Base-by-base conservation (phyloP, 2,797 vertebrate species). In the Heteromormyrus szaboi region DNA sequence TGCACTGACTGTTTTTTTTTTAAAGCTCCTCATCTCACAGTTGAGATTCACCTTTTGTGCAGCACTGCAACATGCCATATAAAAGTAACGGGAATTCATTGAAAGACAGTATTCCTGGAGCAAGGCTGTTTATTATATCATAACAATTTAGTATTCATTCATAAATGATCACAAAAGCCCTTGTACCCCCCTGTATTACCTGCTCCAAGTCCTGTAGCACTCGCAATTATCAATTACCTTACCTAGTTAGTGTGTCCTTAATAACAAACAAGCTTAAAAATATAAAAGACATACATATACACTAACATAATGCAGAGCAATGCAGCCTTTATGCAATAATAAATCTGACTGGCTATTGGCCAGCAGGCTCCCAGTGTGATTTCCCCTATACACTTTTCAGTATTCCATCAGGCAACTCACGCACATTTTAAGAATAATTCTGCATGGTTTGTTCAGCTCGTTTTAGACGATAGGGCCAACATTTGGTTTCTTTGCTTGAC, bases 131-230 rank as follows among this genome's bases (percentile, higher is more conserved):
- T 94, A 93, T 93, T 94, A 95, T 93, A 92, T 92, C 93, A 92
- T 94, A 95, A 94, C 94, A 93, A 94, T 95, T 96, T 96, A 94
- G 92, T 94, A 95, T 95, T 96, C 95, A 94, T 92, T 93, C 90
- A 89, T 92, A 94, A 95, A 96, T 96, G 94, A 94, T 94, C 94
- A 93, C 94, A 94, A 94, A 95, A 90, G 87, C 92, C 93, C 90
- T 93, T 92, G 94, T 94, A 93, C 93, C 93, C 25, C 92, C 88
- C 56, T 89, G 90, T 29, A 72, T 68, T 89, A 95, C 95, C 95
- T 90, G 92, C 87, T 94, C 94, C 93, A 91, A 91, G 91, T 79
- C 17, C 37, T 9, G 6, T 7, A 79, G 33, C 72, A 93, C 92
- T 92, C 90, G 90, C 93, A 95, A 94, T 94, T 94, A 95, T 14